Conservation (phyloP, 2,797 vertebrate species). For the Acanthurus tractus region DNA sequence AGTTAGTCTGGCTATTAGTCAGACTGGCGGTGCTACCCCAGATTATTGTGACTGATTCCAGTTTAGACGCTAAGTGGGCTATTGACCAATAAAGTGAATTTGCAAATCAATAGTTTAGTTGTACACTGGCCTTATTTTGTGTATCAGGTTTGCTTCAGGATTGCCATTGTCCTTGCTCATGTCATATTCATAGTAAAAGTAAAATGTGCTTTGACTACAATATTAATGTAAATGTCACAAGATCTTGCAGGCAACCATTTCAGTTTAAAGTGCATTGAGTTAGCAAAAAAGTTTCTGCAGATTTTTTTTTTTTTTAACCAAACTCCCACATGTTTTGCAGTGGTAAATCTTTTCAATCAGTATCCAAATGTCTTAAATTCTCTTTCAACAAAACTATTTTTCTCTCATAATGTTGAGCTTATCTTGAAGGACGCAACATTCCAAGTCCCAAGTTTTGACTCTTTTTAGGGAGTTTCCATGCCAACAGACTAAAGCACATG, state of each 20-base stretch:
- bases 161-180: not conserved
- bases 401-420: not conserved
- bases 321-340: too few species aligned
- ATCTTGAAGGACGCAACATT: not conserved
- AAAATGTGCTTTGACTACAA: not conserved
- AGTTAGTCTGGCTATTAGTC: not conserved
- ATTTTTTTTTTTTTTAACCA: not conserved
- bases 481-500: not conserved
- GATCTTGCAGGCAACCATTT: too few species aligned
- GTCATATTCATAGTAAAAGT: too few species aligned
- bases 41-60: not conserved
- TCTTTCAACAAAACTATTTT: not conserved
- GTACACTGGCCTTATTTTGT: not conserved
- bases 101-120: not conserved
- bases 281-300: too few species aligned
- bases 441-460: not conserved
- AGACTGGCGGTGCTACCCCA: not conserved
- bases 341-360: not conserved
- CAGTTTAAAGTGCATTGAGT: not conserved
- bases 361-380: not conserved
- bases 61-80: not conserved
- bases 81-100: not conserved
- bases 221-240: not conserved
- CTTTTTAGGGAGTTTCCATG: not conserved
- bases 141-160: not conserved